Conservation (phyloP, 1,140 invertebrate species). For the Agraylea sexmaculata region DNA sequence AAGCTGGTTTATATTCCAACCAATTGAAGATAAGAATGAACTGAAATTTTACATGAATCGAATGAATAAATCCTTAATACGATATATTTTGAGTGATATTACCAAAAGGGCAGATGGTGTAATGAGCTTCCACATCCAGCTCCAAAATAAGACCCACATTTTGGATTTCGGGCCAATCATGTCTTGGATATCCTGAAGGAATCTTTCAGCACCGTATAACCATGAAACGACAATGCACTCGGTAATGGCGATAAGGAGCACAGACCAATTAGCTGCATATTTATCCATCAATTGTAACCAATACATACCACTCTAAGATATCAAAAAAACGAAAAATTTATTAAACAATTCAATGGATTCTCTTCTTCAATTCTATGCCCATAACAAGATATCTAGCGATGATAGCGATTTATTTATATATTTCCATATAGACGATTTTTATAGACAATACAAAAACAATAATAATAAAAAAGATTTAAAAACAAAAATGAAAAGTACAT, state of each 20-base stretch:
- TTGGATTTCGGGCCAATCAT: constrained; percentile 67
- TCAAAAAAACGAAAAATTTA: too few relatives aligned
- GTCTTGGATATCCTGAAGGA: constrained; percentile 62
- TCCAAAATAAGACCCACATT: constrained; percentile 67
- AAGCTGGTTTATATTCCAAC: constrained; percentile 66
- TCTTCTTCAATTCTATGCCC: too few relatives aligned
- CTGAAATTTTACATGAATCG: constrained; percentile 31
- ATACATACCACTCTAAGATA: constrained; percentile 63
- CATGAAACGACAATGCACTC: constrained; percentile 70
- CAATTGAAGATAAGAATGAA: constrained; percentile 74
- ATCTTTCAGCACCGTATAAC: constrained; percentile 73
- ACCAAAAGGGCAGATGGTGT: constrained; percentile 64
- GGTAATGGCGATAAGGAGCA: constrained; percentile 66
- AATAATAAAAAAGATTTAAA: too few relatives aligned
- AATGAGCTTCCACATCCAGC: constrained; percentile 64
- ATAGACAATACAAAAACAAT: too few relatives aligned
- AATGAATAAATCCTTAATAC: neutral
- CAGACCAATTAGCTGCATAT: constrained; percentile 78
- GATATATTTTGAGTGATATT: constrained; percentile 17
- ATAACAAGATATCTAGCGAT: too few relatives aligned
- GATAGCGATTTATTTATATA: too few relatives aligned
- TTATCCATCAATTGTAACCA: constrained; percentile 77
- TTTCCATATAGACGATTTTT: neutral
- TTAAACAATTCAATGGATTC: too few relatives aligned
- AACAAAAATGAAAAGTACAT: too few relatives aligned